Conservation (phyloP, 64 coral and sea anemone genomes). For the Hydrozoanthus tunicans region DNA sequence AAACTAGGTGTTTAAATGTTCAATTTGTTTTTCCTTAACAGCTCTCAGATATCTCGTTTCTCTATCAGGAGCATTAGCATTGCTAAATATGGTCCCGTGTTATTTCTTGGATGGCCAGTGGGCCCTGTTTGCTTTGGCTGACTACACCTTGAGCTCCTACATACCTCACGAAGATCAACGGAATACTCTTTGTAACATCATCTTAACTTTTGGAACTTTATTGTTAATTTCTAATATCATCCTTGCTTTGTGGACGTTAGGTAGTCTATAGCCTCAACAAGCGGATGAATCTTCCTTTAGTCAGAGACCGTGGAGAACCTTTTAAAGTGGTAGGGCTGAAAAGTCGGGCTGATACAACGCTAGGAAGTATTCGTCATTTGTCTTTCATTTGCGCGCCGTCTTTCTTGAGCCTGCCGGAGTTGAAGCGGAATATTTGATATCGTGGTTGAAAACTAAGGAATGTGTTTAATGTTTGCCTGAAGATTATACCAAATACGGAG, state of each 20-base stretch:
- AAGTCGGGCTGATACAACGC: too few relatives aligned
- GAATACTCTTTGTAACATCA: constrained; percentile 80
- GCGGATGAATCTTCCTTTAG: too few relatives aligned
- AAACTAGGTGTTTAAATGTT: too few relatives aligned
- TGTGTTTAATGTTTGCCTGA: too few relatives aligned
- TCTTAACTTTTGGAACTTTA: constrained; percentile 87
- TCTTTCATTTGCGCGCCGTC: too few relatives aligned
- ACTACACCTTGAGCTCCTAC: constrained; percentile 60
- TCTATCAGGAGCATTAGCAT: constrained; percentile 85
- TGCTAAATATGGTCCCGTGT: constrained; percentile 95
- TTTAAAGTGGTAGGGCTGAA: too few relatives aligned
- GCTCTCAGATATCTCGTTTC: constrained; percentile 84
- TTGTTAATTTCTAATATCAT: constrained; percentile 85
- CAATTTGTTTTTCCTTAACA: neutral
- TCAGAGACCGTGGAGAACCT: too few relatives aligned
- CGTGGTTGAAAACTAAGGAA: too few relatives aligned
- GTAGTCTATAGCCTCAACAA: constrained; percentile 57
- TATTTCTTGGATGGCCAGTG: constrained; percentile 97
- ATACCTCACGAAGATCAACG: constrained; percentile 83
- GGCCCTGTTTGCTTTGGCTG: constrained; percentile 87
- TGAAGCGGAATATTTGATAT: too few relatives aligned
- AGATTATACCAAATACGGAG: too few relatives aligned
- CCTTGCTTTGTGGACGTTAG: constrained; percentile 92
- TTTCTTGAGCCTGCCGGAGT: too few relatives aligned
- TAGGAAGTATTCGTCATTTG: too few relatives aligned